These are phyloP conservation scores for Neodiprion fabricii DNA, from an alignment of 1,140 invertebrate genomes.

Conservation along the genomic window DNA sequence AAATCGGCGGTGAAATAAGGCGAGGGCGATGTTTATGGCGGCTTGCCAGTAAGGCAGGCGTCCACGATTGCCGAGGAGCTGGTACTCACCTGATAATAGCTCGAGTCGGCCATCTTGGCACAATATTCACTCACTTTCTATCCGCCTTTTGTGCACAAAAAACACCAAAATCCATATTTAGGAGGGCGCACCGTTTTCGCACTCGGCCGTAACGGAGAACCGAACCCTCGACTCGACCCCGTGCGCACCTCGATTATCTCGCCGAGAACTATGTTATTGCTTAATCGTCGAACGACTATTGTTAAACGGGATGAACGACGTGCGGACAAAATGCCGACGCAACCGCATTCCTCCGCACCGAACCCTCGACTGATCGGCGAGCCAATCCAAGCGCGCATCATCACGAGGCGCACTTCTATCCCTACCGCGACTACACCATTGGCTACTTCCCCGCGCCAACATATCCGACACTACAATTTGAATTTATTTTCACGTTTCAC, in stretches of 20 bases:
- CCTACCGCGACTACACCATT: not conserved
- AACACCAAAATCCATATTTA: constrained; percentile 43
- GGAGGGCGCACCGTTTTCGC: constrained; percentile 19
- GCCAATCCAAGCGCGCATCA: constrained; percentile 1
- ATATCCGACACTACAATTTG: not conserved
- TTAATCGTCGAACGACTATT: no score
- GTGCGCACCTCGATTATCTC: constrained; percentile 4
- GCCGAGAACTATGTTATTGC: no score
- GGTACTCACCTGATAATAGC: constrained; percentile 67
- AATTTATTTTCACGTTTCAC: no score
- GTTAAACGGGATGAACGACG: constrained; percentile 14
- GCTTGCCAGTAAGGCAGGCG: constrained; percentile 11
- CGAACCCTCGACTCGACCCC: constrained; percentile 22
- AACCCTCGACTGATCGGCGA: constrained; percentile 42
- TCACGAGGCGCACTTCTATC: not conserved
- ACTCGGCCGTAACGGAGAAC: constrained; percentile 14
- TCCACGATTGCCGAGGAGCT: constrained; percentile 12
- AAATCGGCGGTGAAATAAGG: constrained; percentile 29
- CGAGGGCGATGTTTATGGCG: constrained; percentile 31
- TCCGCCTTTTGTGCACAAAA: constrained; percentile 50
- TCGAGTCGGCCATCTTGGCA: constrained; percentile 66
- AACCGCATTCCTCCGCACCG: constrained; percentile 42
- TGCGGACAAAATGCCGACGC: constrained; percentile 34
- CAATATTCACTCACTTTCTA: constrained; percentile 51
- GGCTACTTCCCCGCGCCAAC: not conserved